Evolutionary conservation across 37 sponge, comb jelly and placozoan species (phyloP).

Genomic region (Beroe ovata): DNA sequence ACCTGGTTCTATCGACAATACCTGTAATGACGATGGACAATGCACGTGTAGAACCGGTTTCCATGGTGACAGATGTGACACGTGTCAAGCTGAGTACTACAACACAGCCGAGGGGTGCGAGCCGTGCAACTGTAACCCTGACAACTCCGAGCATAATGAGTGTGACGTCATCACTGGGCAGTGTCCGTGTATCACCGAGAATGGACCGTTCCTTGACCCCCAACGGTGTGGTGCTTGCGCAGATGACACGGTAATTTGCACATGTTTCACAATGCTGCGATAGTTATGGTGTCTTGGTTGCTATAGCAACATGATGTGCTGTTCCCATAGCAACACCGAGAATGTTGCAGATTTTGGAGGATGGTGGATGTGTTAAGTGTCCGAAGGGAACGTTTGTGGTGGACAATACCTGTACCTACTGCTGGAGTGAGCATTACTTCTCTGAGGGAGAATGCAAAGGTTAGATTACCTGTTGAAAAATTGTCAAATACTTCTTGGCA

Average conservation of each 20-base stretch:
- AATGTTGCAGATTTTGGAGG: neutral
- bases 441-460: conserved; percentile 5
- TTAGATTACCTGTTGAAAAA: neutral
- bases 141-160: conserved; percentile 20
- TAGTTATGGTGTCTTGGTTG: neutral
- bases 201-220: conserved; percentile 48
- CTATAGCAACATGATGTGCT: neutral
- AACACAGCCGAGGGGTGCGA: conserved; percentile 22
- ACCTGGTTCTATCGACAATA: conserved; percentile 3
- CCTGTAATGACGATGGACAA: neutral
- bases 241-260: conserved; percentile 10
- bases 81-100: neutral
- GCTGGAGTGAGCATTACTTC: neutral
- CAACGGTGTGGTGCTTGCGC: conserved; percentile 56
- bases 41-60: conserved; percentile 31
- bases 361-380: conserved; percentile 21
- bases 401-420: conserved; percentile 64
- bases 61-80: neutral
- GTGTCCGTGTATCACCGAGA: conserved; percentile 34
- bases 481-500: neutral
- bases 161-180: conserved; percentile 57
- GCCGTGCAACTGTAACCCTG: conserved; percentile 51
- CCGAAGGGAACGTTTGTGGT: conserved; percentile 22
- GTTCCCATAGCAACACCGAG: neutral
- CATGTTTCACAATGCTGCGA: neutral